Conservation (phyloP, 2,888 invertebrate genomes). For the Sialis fuliginosa region DNA sequence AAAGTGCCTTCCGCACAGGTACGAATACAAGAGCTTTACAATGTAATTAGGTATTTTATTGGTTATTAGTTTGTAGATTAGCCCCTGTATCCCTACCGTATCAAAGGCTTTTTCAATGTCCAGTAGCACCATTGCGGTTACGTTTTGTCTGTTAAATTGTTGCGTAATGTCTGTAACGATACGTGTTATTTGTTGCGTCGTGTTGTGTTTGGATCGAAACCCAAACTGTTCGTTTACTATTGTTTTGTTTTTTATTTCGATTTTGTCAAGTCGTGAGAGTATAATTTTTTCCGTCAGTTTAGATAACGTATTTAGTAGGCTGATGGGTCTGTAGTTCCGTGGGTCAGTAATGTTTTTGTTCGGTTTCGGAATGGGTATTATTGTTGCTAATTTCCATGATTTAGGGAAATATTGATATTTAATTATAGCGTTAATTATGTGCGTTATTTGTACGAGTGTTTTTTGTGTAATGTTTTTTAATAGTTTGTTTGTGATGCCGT, state of each 20-base stretch:
- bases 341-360: slow-evolving; percentile 8
- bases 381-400: slow-evolving; percentile 11
- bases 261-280: slow-evolving; percentile 8
- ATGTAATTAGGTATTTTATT: background rate
- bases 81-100: slow-evolving; percentile 13
- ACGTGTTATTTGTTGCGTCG: slow-evolving; percentile 15
- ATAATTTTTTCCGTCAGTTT: slow-evolving; percentile 13
- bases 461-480: background rate
- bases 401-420: slow-evolving; percentile 9
- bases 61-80: background rate
- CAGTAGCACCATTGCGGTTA: slow-evolving; percentile 14
- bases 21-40: background rate
- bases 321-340: slow-evolving; percentile 11
- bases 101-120: slow-evolving; percentile 20
- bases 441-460: slow-evolving; percentile 8
- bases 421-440: slow-evolving; percentile 10
- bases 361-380: slow-evolving; percentile 11
- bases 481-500: background rate
- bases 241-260: slow-evolving; percentile 9
- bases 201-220: slow-evolving; percentile 15
- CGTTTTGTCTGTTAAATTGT: slow-evolving; percentile 13
- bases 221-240: slow-evolving; percentile 14
- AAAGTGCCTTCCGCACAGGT: background rate
- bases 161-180: slow-evolving; percentile 13
- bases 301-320: slow-evolving; percentile 8